These are phyloP conservation scores for Enoplosus armatus DNA, from an alignment of 2,797 vertebrate genomes.

Conservation along the genomic window DNA sequence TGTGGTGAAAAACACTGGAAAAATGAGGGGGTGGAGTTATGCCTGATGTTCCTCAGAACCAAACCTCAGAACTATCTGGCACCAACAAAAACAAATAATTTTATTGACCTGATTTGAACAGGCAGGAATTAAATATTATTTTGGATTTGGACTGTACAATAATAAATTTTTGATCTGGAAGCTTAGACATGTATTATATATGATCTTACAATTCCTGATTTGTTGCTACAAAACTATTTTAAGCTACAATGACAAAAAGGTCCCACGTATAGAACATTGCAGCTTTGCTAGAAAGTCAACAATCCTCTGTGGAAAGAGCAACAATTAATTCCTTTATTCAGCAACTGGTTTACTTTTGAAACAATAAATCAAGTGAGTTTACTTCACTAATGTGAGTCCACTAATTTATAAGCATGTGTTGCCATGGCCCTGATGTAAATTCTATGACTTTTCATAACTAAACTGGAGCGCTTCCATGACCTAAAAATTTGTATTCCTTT, in stretches of 20 bases:
- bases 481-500: constrained; percentile 67
- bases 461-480: constrained; percentile 56
- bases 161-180: neutral
- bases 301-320: constrained; percentile 24
- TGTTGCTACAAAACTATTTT: neutral
- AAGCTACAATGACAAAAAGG: neutral
- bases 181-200: neutral
- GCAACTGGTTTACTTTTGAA: constrained; percentile 28
- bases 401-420: constrained; percentile 27
- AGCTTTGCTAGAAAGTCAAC: constrained; percentile 13
- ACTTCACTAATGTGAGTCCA: constrained; percentile 26
- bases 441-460: constrained; percentile 33
- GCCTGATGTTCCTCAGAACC: neutral
- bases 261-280: neutral
- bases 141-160: neutral
- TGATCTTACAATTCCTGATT: neutral
- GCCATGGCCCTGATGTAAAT: constrained; percentile 28
- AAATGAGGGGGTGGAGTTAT: too few relatives aligned
- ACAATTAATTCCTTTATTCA: constrained; percentile 42
- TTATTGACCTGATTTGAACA: neutral
- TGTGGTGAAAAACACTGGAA: too few relatives aligned
- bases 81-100: neutral
- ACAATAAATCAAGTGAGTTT: constrained; percentile 35
- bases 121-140: neutral
- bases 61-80: neutral